Conservation (phyloP, 53 echinoderm and acorn worm genomes). For the Mesocentrotus franciscanus region DNA sequence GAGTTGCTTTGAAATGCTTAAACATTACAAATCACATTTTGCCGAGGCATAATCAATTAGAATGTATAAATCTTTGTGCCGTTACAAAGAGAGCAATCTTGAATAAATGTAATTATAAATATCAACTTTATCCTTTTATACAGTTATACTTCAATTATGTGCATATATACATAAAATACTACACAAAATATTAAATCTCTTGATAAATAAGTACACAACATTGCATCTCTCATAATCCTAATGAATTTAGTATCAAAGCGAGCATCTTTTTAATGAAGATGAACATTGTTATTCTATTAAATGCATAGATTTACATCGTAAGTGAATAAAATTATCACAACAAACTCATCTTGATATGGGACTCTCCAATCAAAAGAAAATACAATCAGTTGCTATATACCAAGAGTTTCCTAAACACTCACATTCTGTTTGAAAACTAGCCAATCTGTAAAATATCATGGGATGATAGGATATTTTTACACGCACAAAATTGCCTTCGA, state of each 20-base stretch:
- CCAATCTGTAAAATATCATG: not conserved
- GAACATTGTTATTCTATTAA: slow-evolving; percentile 1
- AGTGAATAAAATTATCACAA: slow-evolving; percentile 19
- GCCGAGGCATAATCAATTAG: slow-evolving; percentile 2
- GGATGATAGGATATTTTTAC: not conserved
- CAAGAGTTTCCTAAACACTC: not conserved
- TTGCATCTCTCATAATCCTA: slow-evolving; percentile 33
- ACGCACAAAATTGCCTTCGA: not conserved
- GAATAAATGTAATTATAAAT: slow-evolving; percentile 33
- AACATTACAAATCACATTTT: not conserved
- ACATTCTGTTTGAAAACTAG: not conserved
- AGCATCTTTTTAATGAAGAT: not conserved
- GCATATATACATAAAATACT: slow-evolving; percentile 51
- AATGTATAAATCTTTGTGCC: slow-evolving; percentile 32
- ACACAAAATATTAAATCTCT: slow-evolving; percentile 43
- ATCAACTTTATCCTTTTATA: slow-evolving; percentile 42
- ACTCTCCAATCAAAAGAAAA: not conserved
- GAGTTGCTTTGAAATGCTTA: slow-evolving; percentile 17
- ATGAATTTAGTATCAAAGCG: slow-evolving; percentile 2
- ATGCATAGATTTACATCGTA: slow-evolving; percentile 40
- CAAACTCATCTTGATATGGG: not conserved
- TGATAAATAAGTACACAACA: slow-evolving; percentile 50
- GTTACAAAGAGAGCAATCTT: not conserved
- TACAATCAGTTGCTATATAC: not conserved
- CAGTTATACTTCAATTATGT: slow-evolving; percentile 2